phyloP scores from a whole-genome alignment of 2,888 invertebrate species.

The Drosophila algonquin region DNA sequence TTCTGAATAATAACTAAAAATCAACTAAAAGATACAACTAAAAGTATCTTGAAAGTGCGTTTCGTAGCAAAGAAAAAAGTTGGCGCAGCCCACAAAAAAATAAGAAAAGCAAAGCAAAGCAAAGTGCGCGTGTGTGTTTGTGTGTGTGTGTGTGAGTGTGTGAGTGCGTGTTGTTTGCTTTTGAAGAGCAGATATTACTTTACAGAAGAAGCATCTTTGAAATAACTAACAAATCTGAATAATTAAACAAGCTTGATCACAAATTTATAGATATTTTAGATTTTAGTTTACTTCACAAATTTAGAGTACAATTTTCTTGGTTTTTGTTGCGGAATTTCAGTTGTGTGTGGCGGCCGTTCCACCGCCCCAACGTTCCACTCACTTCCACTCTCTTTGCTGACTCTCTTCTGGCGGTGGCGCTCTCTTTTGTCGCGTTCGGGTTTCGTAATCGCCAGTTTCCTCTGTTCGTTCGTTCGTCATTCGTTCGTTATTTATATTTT shows the following conservation, averaged over 20 bases:
- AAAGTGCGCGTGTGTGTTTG: constrained; percentile 66
- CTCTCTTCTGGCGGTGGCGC: not conserved
- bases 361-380: constrained; percentile 45
- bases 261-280: constrained; percentile 13
- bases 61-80: constrained; percentile 52
- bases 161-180: constrained; percentile 44
- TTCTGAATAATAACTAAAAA: constrained; percentile 36
- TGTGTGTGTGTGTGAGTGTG: constrained; percentile 43
- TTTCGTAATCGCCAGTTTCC: constrained; percentile 62
- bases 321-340: constrained; percentile 73
- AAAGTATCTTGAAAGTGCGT: constrained; percentile 46
- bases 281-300: not conserved
- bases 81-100: constrained; percentile 59
- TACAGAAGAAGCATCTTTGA: constrained; percentile 17
- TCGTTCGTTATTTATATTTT: constrained; percentile 74
- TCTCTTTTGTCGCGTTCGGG: constrained; percentile 62
- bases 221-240: constrained; percentile 18
- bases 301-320: constrained; percentile 45
- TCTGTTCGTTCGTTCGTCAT: constrained; percentile 40
- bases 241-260: constrained; percentile 13
- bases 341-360: constrained; percentile 66
- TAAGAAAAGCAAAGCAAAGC: constrained; percentile 52
- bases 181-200: constrained; percentile 19
- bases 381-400: constrained; percentile 10
- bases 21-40: constrained; percentile 42